phyloP scores from a whole-genome alignment of 2,888 invertebrate genomes.

The Gibbula magus region DNA sequence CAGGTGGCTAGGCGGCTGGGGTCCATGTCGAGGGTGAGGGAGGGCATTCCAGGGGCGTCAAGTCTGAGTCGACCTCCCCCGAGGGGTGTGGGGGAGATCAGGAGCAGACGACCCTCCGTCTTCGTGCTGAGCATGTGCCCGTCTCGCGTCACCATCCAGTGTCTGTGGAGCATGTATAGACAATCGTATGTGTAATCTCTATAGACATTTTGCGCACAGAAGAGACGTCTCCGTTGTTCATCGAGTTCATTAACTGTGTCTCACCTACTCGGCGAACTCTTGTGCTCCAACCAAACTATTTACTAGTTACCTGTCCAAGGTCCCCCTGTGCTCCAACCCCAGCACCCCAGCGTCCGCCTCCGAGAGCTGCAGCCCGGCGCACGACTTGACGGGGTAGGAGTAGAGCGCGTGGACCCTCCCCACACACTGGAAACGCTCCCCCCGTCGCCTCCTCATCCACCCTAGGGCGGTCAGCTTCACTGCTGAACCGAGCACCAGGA shows the following conservation, averaged over 20 bases:
- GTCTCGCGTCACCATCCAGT: slow-evolving; percentile 50
- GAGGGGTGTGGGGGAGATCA: slow-evolving; percentile 45
- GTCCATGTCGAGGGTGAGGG: slow-evolving; percentile 38
- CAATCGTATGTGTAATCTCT: neutral
- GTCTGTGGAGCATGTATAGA: slow-evolving; percentile 34
- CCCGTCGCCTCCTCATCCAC: neutral
- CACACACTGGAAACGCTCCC: neutral
- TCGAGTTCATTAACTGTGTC: no score
- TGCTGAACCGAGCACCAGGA: neutral
- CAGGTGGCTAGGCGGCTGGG: neutral
- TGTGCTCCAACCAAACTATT: neutral
- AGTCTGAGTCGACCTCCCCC: slow-evolving; percentile 44
- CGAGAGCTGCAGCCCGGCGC: neutral
- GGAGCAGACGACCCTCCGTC: slow-evolving; percentile 46
- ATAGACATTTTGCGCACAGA: neutral
- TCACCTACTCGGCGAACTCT: neutral
- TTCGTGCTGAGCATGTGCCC: slow-evolving; percentile 48
- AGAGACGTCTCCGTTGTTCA: neutral
- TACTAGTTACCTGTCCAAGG: neutral
- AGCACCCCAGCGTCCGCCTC: neutral
- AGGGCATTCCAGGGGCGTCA: slow-evolving; percentile 52
- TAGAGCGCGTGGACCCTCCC: neutral
- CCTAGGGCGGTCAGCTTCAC: neutral
- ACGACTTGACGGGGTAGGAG: slow-evolving; percentile 12
- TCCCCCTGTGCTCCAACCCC: neutral